These are phyloP conservation scores for Melikaiella ostensackeni DNA, from an alignment of 2,888 invertebrate species.

Conservation along the genomic window DNA sequence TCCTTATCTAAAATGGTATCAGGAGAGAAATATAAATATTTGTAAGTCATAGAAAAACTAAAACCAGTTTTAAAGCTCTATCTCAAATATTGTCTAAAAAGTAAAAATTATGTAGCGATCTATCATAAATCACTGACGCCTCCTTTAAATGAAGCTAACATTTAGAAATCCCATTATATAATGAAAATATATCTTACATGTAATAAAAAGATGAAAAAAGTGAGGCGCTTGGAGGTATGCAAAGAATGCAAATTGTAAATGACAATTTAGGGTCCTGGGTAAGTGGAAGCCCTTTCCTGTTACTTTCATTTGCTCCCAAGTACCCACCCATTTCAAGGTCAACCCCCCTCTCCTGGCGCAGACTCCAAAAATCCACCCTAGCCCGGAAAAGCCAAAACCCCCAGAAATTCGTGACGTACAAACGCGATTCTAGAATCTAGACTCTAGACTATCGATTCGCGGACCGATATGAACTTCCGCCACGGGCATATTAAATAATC, in stretches of 20 bases:
- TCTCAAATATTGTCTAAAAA: background rate
- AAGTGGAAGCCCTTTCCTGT: constrained; percentile 2
- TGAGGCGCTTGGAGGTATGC: background rate
- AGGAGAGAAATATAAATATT: background rate
- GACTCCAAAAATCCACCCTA: constrained; percentile 30
- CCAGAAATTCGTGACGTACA: constrained; percentile 28
- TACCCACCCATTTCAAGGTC: constrained; percentile 27
- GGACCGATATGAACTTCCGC: constrained; percentile 13
- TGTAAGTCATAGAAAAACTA: background rate
- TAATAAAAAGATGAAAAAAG: background rate
- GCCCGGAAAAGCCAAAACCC: constrained; percentile 29
- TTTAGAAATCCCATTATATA: no score
- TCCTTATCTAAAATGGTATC: background rate
- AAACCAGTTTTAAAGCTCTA: background rate
- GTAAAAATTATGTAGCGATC: no score
- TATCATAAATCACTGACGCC: no score
- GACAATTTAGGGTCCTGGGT: background rate
- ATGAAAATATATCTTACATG: background rate
- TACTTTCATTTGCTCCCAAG: constrained; percentile 29
- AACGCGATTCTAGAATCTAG: constrained; percentile 23
- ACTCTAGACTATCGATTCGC: constrained; percentile 36
- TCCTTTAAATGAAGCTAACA: no score
- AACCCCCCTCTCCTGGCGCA: background rate
- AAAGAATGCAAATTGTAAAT: background rate
- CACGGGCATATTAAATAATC: constrained; percentile 26